A percentile compares a stretch with the other conserved stretches of the same genome.
phyloP scores from a whole-genome alignment of 2,888 invertebrate genomes.

The Peribatodes rhomboidaria region DNA sequence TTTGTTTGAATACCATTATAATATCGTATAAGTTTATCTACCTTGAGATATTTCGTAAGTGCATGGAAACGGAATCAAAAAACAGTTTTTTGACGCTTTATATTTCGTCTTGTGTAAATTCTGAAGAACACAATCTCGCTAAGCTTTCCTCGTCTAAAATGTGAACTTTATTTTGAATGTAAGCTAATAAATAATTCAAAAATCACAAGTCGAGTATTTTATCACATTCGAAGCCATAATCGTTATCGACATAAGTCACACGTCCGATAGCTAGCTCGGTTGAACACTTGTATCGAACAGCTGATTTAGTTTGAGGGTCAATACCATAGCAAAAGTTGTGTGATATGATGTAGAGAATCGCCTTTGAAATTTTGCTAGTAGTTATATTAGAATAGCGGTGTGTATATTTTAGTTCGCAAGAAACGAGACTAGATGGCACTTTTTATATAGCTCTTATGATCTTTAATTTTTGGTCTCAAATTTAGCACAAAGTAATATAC shows the following conservation, averaged over 20 bases:
- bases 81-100: neutral
- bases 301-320: too few relatives aligned
- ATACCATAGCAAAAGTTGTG: too few relatives aligned
- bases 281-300: too few relatives aligned
- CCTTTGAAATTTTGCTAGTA: too few relatives aligned
- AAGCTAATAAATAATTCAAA: conserved; percentile 9
- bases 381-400: too few relatives aligned
- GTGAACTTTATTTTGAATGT: conserved; percentile 9
- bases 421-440: too few relatives aligned
- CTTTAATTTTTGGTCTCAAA: too few relatives aligned
- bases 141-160: conserved; percentile 15
- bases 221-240: neutral
- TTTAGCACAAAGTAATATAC: too few relatives aligned
- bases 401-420: too few relatives aligned
- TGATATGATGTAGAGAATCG: too few relatives aligned
- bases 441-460: too few relatives aligned
- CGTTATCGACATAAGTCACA: too few relatives aligned
- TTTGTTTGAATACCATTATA: conserved; percentile 5
- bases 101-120: conserved; percentile 7
- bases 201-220: conserved; percentile 2
- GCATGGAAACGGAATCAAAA: neutral
- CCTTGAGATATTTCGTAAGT: neutral
- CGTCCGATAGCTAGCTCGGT: neutral
- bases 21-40: conserved; percentile 3
- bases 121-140: conserved; percentile 6